Evolutionary conservation across 2,797 vertebrate genomes (phyloP).

Genomic region (Typhlichthys eigenmanni): DNA sequence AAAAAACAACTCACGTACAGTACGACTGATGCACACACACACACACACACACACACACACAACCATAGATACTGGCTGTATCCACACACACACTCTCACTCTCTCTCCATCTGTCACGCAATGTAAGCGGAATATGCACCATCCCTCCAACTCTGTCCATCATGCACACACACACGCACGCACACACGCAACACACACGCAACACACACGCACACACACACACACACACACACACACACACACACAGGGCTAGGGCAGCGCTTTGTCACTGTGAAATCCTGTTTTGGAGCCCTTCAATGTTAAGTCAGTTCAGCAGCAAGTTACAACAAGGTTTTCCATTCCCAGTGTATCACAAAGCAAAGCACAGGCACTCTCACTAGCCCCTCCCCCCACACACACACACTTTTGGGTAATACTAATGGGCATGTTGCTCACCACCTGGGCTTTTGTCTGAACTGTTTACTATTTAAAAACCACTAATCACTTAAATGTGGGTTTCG

Average conservation of each 20-base stretch:
- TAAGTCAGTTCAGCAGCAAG: conserved; percentile 55
- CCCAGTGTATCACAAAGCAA: conserved; percentile 40
- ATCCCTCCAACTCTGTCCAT: no score
- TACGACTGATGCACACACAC: conserved; percentile 41
- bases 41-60: conserved; percentile 38
- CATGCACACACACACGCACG: conserved; percentile 4
- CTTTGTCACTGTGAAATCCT: conserved; percentile 43
- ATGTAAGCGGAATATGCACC: no score
- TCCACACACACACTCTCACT: conserved; percentile 30
- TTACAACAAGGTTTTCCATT: conserved; percentile 60
- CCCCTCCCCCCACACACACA: conserved; percentile 2
- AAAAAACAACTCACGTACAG: conserved; percentile 56
- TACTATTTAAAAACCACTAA: conserved; percentile 19
- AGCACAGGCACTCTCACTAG: conserved; percentile 25
- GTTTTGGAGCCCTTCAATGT: conserved; percentile 53
- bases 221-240: conserved; percentile 28
- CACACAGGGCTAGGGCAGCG: conserved; percentile 33
- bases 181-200: conserved; percentile 15
- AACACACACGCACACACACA: conserved; percentile 27
- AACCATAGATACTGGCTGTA: conserved; percentile 17
- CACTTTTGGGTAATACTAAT: conserved; percentile 12
- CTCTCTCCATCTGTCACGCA: neutral
- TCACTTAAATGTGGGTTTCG: conserved; percentile 24
- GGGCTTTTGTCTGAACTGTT: conserved; percentile 18
- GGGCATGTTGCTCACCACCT: conserved; percentile 17